Evolutionary conservation across 2,888 invertebrate genomes (phyloP).

Genomic region (Cloeon dipterum): DNA sequence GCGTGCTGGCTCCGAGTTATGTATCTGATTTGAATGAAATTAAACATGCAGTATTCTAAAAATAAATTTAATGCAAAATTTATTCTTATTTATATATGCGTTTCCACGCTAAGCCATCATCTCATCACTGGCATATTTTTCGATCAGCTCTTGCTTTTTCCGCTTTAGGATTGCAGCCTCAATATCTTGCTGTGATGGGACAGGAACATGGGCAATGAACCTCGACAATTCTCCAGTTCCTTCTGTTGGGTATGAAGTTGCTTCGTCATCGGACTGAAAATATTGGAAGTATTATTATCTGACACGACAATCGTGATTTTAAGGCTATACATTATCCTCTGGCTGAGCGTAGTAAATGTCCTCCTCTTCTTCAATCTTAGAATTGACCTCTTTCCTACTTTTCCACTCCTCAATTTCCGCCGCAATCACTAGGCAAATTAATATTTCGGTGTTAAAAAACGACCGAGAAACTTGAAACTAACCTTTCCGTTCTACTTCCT

Average conservation of each 20-base stretch:
- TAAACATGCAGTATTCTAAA: too few species aligned
- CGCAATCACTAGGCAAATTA: slow-evolving; percentile 25
- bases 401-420: slow-evolving; percentile 51
- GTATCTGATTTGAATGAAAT: too few species aligned
- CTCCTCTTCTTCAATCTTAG: slow-evolving; percentile 42
- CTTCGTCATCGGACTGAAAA: slow-evolving; percentile 10
- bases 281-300: background rate
- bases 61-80: too few species aligned
- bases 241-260: slow-evolving; percentile 12
- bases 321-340: background rate
- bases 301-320: background rate
- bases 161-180: slow-evolving; percentile 74
- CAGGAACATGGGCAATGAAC: slow-evolving; percentile 69
- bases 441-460: too few species aligned
- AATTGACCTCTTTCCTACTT: slow-evolving; percentile 22
- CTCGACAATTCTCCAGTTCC: slow-evolving; percentile 19
- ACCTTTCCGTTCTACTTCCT: slow-evolving; percentile 51
- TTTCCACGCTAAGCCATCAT: slow-evolving; percentile 17
- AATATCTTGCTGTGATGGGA: slow-evolving; percentile 85
- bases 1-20: slow-evolving; percentile 3
- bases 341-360: slow-evolving; percentile 34
- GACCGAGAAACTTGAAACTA: too few species aligned
- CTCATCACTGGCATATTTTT: slow-evolving; percentile 36
- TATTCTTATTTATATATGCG: too few species aligned
- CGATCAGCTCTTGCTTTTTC: slow-evolving; percentile 79